Evolutionary conservation across 35 echinoderm and acorn worm genomes (phyloP).

Genomic region (Heliocidaris erythrogramma): DNA sequence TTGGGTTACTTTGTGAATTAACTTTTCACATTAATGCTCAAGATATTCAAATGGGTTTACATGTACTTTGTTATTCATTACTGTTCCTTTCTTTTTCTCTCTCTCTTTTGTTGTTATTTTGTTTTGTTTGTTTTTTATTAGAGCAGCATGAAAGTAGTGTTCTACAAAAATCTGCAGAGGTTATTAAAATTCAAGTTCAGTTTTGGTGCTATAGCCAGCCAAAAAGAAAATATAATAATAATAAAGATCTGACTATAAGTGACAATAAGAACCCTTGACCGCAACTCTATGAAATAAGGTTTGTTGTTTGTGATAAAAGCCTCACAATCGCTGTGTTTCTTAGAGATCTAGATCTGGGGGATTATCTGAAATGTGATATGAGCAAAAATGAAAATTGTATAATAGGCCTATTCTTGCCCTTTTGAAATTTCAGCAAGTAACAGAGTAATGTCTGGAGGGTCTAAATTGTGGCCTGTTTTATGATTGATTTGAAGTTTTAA

Average conservation of each 20-base stretch:
- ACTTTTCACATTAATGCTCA: too few species aligned
- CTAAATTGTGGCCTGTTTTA: neutral
- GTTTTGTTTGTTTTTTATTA: neutral
- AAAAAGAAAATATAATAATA: neutral
- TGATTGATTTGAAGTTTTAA: neutral
- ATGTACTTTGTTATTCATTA: too few species aligned
- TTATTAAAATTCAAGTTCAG: neutral
- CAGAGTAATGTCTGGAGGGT: neutral
- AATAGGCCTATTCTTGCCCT: neutral
- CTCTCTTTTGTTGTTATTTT: neutral
- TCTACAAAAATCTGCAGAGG: neutral
- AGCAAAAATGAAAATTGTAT: constrained; percentile 14
- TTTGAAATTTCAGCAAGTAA: too few species aligned
- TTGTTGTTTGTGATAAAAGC: neutral
- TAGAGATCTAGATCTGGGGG: neutral
- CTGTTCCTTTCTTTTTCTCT: too few species aligned
- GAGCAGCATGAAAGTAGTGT: neutral
- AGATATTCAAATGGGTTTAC: too few species aligned
- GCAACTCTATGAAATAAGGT: neutral
- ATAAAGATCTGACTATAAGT: too few species aligned
- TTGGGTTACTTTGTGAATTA: too few species aligned
- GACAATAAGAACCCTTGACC: neutral
- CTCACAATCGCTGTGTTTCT: neutral
- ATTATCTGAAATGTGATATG: constrained; percentile 5
- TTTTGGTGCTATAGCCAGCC: neutral